Evolutionary conservation across 2,113 vertebrate genomes (phyloP).

Genomic region (Antechinus flavipes): DNA sequence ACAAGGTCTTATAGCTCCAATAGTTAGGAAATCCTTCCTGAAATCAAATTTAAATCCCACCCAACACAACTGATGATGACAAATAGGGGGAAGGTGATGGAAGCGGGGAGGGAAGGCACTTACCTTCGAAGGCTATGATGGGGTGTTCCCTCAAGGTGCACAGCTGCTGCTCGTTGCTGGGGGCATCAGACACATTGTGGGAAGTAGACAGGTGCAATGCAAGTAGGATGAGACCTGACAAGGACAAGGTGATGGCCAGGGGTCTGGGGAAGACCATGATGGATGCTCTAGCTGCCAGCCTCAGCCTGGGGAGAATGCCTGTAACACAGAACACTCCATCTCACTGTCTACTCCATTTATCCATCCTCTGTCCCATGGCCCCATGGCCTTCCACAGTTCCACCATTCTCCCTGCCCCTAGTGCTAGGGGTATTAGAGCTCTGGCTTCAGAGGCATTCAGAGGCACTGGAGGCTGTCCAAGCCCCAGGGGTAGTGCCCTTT

Average conservation of each 20-base stretch:
- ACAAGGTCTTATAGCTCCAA: background rate
- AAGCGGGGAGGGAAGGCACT: constrained; percentile 66
- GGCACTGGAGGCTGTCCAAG: background rate
- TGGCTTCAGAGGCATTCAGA: background rate
- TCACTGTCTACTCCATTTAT: background rate
- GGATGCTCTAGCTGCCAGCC: constrained; percentile 90
- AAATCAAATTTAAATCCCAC: background rate
- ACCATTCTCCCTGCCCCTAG: background rate
- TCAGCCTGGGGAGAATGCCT: constrained; percentile 87
- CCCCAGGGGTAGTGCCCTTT: background rate
- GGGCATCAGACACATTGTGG: constrained; percentile 83
- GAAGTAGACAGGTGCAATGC: constrained; percentile 83
- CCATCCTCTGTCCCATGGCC: background rate
- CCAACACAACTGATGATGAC: background rate
- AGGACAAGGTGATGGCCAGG: constrained; percentile 86
- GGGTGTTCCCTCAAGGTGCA: constrained; percentile 94
- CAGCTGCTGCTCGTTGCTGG: constrained; percentile 83
- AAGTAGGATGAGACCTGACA: constrained; percentile 88
- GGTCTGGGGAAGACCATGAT: constrained; percentile 90
- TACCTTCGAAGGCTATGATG: constrained; percentile 94
- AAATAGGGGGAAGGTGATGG: background rate
- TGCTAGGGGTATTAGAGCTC: background rate
- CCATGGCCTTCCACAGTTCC: background rate
- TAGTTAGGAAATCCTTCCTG: background rate
- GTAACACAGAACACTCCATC: constrained; percentile 74